Evolutionary conservation across 2,888 invertebrate species (phyloP).

Genomic region (Pemphredon lugubris): DNA sequence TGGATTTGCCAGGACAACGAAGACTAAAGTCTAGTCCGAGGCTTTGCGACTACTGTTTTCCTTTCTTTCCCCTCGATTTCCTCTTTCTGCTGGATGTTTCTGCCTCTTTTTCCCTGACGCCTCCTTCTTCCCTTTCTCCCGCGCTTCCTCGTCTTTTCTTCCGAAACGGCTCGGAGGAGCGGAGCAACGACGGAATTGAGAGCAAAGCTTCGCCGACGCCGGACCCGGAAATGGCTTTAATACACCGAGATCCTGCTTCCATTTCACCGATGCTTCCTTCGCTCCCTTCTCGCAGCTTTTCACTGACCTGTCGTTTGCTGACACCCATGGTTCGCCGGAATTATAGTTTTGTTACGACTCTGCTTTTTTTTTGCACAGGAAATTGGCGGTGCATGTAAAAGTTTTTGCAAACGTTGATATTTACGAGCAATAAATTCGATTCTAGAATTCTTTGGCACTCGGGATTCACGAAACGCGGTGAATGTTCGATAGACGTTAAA

Average conservation of each 20-base stretch:
- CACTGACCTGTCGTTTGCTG: not conserved
- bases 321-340: not conserved
- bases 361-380: too few species aligned
- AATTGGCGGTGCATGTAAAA: too few species aligned
- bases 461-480: too few species aligned
- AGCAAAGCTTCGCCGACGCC: constrained; percentile 42
- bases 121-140: not conserved
- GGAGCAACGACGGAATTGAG: constrained; percentile 24
- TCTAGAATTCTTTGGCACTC: too few species aligned
- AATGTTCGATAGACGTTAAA: too few species aligned
- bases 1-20: constrained; percentile 58
- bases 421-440: too few species aligned
- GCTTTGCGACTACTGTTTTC: constrained; percentile 13
- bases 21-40: constrained; percentile 29
- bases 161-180: not conserved
- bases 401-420: too few species aligned
- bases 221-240: constrained; percentile 50
- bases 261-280: not conserved
- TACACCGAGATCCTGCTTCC: constrained; percentile 11
- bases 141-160: not conserved
- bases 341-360: too few species aligned
- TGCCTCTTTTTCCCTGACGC: constrained; percentile 2
- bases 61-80: constrained; percentile 19
- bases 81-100: constrained; percentile 5
- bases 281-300: not conserved